Evolutionary conservation across 1,140 invertebrate species (phyloP).

Genomic region (Atta colombica): DNA sequence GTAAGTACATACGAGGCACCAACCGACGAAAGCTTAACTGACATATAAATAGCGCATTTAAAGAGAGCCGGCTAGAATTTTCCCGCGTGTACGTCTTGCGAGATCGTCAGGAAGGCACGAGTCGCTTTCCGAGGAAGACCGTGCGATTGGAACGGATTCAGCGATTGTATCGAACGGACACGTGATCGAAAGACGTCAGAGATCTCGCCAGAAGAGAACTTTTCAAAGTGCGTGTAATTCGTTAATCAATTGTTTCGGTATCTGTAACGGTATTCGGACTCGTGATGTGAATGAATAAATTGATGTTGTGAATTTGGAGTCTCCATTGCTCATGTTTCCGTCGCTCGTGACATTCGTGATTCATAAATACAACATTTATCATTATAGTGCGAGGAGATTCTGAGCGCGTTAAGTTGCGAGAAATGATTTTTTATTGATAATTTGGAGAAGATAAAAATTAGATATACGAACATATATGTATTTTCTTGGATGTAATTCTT

Average conservation of each 20-base stretch:
- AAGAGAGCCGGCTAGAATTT: constrained; percentile 78
- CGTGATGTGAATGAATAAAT: constrained; percentile 19
- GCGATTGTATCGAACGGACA: not conserved
- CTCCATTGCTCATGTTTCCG: not conserved
- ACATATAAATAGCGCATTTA: constrained; percentile 83
- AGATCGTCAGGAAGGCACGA: constrained; percentile 76
- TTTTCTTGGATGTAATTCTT: no score
- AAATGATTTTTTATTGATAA: not conserved
- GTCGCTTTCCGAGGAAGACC: constrained; percentile 71
- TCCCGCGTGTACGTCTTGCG: constrained; percentile 75
- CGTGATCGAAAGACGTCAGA: constrained; percentile 14
- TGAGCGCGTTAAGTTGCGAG: not conserved
- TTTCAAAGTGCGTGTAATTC: not conserved
- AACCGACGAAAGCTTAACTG: constrained; percentile 78
- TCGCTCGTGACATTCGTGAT: not conserved
- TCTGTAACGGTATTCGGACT: not conserved
- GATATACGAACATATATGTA: not conserved
- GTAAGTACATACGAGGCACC: constrained; percentile 52
- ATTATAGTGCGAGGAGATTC: not conserved
- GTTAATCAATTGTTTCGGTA: not conserved
- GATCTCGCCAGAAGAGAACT: not conserved
- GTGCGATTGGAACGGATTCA: constrained; percentile 27
- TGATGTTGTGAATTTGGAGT: constrained; percentile 2
- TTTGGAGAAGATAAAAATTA: not conserved
- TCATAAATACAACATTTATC: not conserved